Evolutionary conservation across 2,113 vertebrate species (phyloP), one percentile per base, ranked within the genome.

Genomic region (Perccottus glenii): DNA sequence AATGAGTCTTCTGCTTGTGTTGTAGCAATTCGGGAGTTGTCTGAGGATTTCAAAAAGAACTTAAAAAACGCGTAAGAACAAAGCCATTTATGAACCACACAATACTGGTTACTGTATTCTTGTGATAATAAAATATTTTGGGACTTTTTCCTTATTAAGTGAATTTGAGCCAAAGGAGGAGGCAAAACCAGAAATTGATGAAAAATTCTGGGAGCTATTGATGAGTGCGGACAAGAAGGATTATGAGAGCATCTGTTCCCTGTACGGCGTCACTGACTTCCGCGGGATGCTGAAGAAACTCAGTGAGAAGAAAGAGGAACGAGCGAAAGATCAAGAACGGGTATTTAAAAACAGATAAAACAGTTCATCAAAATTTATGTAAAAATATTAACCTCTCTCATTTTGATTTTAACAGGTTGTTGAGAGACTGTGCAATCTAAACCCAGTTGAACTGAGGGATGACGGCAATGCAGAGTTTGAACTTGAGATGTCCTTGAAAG

Each of bases 251-350:
- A 95, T 97, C 70, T 98, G 94, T 77, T 0, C 85, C 0, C 89
- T 94, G 63, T 94, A 95, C 0, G 93, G 94, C 9, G 83, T 97
- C 45, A 94, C 90, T 2, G 94, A 97, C 79, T 95, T 94, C 65
- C 93, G 94, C 2, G 84, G 95, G 71, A 94, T 97, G 93, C 84
- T 97, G 73, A 96, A 83, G 36, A 95, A 88, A 86, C 90, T 98
- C 52, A 93, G 90, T 51, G 88, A 93, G 76, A 88, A 94, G 68
- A 95, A 86, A 77, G 76, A 69, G 6, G 93, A 94, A 40, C 77
- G 78, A 3, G 93, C 94, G 60, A 81, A 70, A 64, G 86, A 92
- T 58, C 91, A 95, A 60, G 86, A 85, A 0, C 77, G 87, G 93
- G 96, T 96, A 76, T 63, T 36, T 4, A 35, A 12, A 9, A 7